phyloP scores from a whole-genome alignment of 2,797 vertebrate species.

The Balearica regulorum region DNA sequence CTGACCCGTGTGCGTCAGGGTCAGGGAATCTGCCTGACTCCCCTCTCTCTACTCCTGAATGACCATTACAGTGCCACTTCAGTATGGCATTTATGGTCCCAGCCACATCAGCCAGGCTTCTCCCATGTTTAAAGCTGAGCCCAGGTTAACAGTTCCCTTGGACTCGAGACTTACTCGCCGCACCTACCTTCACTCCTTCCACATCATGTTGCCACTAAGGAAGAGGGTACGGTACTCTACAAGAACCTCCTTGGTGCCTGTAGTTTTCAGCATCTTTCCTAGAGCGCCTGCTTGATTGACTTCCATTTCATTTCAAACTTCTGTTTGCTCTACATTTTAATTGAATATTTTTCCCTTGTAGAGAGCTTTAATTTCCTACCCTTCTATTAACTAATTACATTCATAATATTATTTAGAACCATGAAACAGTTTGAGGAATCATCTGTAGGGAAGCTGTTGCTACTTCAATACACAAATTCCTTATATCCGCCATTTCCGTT shows the following conservation, averaged over 20 bases:
- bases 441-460: neutral
- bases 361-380: neutral
- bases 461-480: neutral
- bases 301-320: neutral
- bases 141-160: neutral
- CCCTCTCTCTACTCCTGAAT: neutral
- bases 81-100: neutral
- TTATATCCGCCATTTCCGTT: neutral
- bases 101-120: neutral
- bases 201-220: fast-evolving
- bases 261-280: neutral
- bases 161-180: neutral
- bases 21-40: neutral
- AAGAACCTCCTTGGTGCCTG: neutral
- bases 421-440: neutral
- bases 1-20: fast-evolving
- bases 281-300: neutral
- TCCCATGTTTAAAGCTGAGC: neutral
- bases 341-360: neutral
- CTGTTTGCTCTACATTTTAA: neutral
- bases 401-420: neutral
- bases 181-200: neutral
- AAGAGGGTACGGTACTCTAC: neutral
- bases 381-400: neutral
- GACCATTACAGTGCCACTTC: neutral